Evolutionary conservation across 2,888 invertebrate genomes (phyloP), one percentile per base, ranked within the genome.

Genomic region (Chesias legatella): DNA sequence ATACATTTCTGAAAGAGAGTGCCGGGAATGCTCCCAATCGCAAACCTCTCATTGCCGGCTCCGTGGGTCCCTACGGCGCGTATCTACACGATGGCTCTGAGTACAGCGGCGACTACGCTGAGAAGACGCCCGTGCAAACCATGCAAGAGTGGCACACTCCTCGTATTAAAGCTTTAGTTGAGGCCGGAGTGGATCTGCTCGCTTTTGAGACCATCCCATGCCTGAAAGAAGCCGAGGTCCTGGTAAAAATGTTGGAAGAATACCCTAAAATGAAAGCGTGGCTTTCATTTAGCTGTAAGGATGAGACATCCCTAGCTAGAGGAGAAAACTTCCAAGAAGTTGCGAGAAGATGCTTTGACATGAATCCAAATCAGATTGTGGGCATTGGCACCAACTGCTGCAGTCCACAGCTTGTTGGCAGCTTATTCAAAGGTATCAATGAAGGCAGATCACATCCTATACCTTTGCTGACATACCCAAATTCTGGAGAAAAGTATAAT

Each of bases 131-230:
- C 0, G 77, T 79, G 1, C 88, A 92, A 17, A 81, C 89, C 20
- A 90, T 98, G 63, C 90, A 89, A 22, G 90, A 93, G 13, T 97
- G 96, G 95, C 98, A 98, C 79, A 89, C 91, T 32, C 93, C 94
- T 0, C 90, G 97, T 21, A 92, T 98, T 8, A 89, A 91, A 51
- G 92, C 94, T 0, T 81, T 98, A 10, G 63, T 96, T 2, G 91
- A 93, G 47, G 93, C 91, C 4, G 95, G 95, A 1, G 94, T 94
- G 0, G 96, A 97, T 79, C 68, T 96, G n/a, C 76, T 98, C 42
- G 97, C 96, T 7, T 86, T 98, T 55, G 98, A 98, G 75, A 98
- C 98, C 0, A 93, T 98, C 56, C 98, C 98, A 1, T 94, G 95
- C 48, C 86, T 90, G 53, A 89, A 89, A 49, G 98, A 98, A 82